Conservation (phyloP, 2,888 invertebrate species). For the Sericinus montela region DNA sequence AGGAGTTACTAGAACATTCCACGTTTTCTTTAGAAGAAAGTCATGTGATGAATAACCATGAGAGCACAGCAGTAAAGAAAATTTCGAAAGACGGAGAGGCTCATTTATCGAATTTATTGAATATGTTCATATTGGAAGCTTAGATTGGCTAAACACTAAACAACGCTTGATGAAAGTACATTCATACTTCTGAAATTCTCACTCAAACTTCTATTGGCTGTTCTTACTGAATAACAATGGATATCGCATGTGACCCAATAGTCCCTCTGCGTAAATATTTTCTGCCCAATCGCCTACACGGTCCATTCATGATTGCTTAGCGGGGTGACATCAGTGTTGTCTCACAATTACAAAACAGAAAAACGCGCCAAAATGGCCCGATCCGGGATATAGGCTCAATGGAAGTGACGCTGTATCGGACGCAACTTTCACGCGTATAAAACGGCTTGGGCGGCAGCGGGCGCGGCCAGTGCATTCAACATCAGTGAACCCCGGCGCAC, state of each 20-base stretch:
- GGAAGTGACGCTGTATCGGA: slow-evolving; percentile 45
- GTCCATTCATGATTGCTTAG: slow-evolving; percentile 25
- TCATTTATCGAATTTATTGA: no score
- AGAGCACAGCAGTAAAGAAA: background rate
- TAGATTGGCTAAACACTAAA: background rate
- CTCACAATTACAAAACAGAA: slow-evolving; percentile 62
- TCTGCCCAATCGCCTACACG: slow-evolving; percentile 5
- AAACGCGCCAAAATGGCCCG: slow-evolving; percentile 43
- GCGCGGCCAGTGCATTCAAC: slow-evolving; percentile 65
- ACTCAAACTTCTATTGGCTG: background rate
- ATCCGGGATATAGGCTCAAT: slow-evolving; percentile 64
- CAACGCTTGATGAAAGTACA: background rate
- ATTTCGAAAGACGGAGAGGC: background rate
- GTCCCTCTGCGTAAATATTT: slow-evolving; percentile 3
- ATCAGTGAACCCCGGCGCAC: slow-evolving; percentile 44
- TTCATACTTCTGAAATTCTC: background rate
- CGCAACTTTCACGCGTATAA: slow-evolving; percentile 75
- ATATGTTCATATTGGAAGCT: no score
- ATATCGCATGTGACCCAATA: slow-evolving; percentile 4
- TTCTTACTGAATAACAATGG: slow-evolving; percentile 4
- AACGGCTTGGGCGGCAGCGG: slow-evolving; percentile 54
- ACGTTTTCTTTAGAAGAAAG: background rate
- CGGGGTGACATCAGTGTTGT: slow-evolving; percentile 44
- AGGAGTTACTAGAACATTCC: no score
- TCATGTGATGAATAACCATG: background rate